phyloP scores from a whole-genome alignment of 2,113 vertebrate species.

The Antidorcas marsupialis region DNA sequence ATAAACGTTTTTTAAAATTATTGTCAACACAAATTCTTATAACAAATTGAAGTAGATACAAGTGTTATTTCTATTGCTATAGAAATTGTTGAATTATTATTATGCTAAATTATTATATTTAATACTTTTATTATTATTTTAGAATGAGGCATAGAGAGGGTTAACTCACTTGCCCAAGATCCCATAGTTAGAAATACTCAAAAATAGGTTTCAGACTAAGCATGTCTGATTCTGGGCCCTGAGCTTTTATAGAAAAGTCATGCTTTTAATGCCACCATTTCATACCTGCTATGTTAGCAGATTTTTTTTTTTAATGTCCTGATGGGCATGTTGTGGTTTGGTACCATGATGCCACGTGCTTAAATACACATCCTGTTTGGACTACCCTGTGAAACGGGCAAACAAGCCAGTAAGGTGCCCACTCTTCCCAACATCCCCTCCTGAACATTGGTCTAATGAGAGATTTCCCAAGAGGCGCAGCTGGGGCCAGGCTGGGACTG shows the following conservation, averaged over 20 bases:
- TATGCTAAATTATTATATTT: not conserved
- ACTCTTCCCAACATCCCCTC: not conserved
- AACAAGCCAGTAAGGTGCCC: not conserved
- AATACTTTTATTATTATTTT: not conserved
- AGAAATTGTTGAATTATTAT: not conserved
- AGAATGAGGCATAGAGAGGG: not conserved
- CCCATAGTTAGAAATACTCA: not conserved
- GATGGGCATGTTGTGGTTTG: not conserved
- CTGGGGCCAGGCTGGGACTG: not conserved
- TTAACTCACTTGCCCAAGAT: not conserved
- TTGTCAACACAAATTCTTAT: not conserved
- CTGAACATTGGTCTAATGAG: not conserved
- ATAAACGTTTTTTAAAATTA: not conserved
- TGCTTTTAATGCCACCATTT: not conserved
- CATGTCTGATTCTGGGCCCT: not conserved
- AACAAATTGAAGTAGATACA: not conserved
- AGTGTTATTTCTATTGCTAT: not conserved
- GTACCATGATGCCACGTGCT: not conserved
- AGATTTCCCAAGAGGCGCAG: not conserved
- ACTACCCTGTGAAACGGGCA: not conserved
- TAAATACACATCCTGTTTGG: not conserved
- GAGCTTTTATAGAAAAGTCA: not conserved
- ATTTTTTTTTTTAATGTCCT: not conserved
- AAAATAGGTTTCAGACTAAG: not conserved
- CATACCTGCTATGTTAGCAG: not conserved